phyloP scores from a whole-genome alignment of 1,140 invertebrate species.

The Conus ventricosus region DNA sequence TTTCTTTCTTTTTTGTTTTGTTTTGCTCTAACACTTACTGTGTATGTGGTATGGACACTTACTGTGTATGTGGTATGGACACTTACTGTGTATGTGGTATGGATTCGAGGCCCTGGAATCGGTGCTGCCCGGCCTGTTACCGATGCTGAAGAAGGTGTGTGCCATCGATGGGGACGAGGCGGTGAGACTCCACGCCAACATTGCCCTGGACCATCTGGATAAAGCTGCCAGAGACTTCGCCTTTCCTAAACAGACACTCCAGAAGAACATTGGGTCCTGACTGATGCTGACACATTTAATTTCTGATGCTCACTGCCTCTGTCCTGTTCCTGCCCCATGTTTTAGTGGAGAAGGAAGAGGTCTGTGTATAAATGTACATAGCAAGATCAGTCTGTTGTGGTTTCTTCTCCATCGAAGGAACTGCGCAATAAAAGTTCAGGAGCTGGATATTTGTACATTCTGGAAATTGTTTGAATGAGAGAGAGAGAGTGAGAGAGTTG shows the following conservation, averaged over 20 bases:
- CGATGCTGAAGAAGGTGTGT: conserved; percentile 81
- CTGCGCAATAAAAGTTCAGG: too few species aligned
- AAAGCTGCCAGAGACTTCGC: conserved; percentile 81
- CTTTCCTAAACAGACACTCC: conserved; percentile 78
- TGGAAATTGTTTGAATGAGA: too few species aligned
- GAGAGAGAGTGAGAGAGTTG: too few species aligned
- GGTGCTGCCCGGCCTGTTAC: conserved; percentile 83
- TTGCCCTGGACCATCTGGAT: conserved; percentile 86
- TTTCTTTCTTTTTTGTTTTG: too few species aligned
- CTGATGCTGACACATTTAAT: conserved; percentile 23
- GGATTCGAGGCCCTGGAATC: conserved; percentile 78
- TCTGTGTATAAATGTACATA: too few species aligned
- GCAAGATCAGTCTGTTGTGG: too few species aligned
- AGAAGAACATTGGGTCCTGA: conserved; percentile 80
- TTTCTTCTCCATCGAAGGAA: too few species aligned
- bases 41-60: neutral
- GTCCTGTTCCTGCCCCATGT: too few species aligned
- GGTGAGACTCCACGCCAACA: conserved; percentile 83
- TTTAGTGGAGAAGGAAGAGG: too few species aligned
- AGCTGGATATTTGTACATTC: too few species aligned
- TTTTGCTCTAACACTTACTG: neutral
- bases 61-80: neutral
- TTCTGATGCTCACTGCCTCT: neutral
- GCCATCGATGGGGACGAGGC: conserved; percentile 82
- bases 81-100: conserved; percentile 8